Base-by-base conservation (phyloP, 2,113 vertebrate genomes). In the Mus spicilegus region DNA sequence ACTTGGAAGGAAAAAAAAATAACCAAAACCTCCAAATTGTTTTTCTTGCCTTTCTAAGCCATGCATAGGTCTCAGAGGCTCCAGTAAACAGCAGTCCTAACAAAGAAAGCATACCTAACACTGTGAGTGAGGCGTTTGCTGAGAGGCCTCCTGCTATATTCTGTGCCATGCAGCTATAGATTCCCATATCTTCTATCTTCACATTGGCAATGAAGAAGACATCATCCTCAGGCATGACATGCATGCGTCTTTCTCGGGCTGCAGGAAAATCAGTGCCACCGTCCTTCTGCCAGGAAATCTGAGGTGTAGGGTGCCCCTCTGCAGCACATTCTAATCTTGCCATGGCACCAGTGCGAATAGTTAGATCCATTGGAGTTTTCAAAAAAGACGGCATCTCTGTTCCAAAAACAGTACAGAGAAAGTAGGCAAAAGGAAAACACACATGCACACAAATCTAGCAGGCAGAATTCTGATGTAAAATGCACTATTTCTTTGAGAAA, bases 221-320 rank as follows among this genome's bases (percentile, higher is more conserved):
- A 8, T 99, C 99, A 2, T 99, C 99, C 95, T 99, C 99, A 0
- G 99, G 99, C 99, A 99, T 99, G 82, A 99, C 99, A 0, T 99
- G 99, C 99, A 99, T 99, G 51, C 99, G 98, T n/a, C 99, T 98
- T 95, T 99, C 99, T 87, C 99, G 97, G 14, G 99, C 99, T 4
- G 99, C 99, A 92, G 99, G 99, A 28, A 99, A 99, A 94, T 99
- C 99, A 24, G 99, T 99, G 17, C 99, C 99, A 19, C 99, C 99
- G 13, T 99, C 99, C 61, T 99, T 99, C 97, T 99, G 99, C 99
- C 99, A 99, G 89, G 99, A 99, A 95, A 99, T 99, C 98, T 99
- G 99, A 0, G 99, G 99, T 0, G 98, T 78, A 0, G 99, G 99
- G 84, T 99, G 99, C 1, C 99, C 99, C 90, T 99, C 99, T 0